A percentile compares a stretch with the other conserved stretches of the same genome.
Evolutionary conservation across 2,797 vertebrate genomes (phyloP).

Genomic region (Gallinago solitaria): DNA sequence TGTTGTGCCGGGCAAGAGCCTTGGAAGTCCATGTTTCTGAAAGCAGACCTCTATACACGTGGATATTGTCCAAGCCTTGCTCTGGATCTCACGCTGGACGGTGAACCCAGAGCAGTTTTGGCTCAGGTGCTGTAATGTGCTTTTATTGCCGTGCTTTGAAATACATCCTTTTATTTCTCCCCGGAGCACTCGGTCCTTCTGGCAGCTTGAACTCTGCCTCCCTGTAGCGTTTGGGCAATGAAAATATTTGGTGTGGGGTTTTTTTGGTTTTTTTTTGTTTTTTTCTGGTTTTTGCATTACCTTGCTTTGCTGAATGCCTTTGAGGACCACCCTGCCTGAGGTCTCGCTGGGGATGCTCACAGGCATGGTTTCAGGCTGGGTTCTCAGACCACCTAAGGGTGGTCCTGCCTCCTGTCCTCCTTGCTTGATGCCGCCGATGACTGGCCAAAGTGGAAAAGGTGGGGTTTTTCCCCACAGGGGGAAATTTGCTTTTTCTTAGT

Average conservation of each 20-base stretch:
- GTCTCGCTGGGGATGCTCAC: background rate
- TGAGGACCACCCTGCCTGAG: background rate
- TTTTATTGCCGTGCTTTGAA: constrained; percentile 55
- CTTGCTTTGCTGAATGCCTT: background rate
- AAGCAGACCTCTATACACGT: background rate
- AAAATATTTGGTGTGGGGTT: background rate
- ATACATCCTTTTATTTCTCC: constrained; percentile 33
- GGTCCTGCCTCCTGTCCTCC: background rate
- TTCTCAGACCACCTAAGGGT: background rate
- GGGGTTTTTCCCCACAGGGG: accelerated
- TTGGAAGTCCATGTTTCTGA: constrained; percentile 3
- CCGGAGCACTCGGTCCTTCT: background rate
- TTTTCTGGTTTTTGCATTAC: background rate
- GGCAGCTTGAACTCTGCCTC: background rate
- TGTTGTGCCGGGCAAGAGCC: background rate
- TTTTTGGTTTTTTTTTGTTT: too few species aligned
- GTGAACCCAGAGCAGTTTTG: constrained; percentile 48
- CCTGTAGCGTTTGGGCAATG: background rate
- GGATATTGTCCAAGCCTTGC: constrained; percentile 12
- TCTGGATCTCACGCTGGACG: constrained; percentile 36
- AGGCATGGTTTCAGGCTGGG: background rate
- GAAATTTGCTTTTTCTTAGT: background rate
- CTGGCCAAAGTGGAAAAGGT: background rate
- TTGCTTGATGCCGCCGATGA: accelerated
- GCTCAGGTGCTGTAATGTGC: constrained; percentile 9